Percentiles rank a stretch among this genome's conserved stretches.
These are phyloP conservation scores for Byasa hedistus DNA, from an alignment of 2,888 invertebrate genomes.

Conservation along the genomic window DNA sequence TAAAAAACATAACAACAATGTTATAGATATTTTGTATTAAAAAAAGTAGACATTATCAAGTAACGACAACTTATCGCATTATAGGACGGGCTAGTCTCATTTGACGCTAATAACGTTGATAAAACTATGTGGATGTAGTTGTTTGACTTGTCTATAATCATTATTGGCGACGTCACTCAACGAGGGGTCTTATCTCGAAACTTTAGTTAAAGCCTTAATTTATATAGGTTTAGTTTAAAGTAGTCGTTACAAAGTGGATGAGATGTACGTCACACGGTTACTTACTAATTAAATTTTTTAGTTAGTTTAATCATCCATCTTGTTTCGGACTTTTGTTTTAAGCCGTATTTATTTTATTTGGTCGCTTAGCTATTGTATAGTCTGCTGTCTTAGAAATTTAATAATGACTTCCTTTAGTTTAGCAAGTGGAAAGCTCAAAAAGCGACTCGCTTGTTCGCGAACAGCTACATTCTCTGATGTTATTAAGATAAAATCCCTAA, in stretches of 20 bases:
- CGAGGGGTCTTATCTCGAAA: constrained; percentile 1
- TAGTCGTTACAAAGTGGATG: neutral
- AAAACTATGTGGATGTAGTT: constrained; percentile 2
- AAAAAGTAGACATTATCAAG: neutral
- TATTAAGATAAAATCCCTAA: no score
- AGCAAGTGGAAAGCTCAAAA: no score
- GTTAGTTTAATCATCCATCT: neutral
- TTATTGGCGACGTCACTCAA: constrained; percentile 7
- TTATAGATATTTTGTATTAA: neutral
- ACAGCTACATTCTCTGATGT: no score
- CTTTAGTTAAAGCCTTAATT: neutral
- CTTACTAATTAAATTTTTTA: neutral
- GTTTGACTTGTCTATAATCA: constrained; percentile 11
- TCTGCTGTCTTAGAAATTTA: no score
- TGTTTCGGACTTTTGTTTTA: neutral
- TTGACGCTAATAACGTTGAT: constrained; percentile 14
- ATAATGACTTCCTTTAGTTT: no score
- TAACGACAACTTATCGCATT: neutral
- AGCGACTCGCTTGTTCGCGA: no score
- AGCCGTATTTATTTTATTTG: no score
- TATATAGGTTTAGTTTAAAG: neutral
- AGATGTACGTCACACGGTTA: neutral
- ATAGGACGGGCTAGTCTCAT: neutral
- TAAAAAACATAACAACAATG: no score
- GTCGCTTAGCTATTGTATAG: no score